Evolutionary conservation across 2,113 vertebrate species (phyloP).

Genomic region (Thalassarche chlororhynchos): DNA sequence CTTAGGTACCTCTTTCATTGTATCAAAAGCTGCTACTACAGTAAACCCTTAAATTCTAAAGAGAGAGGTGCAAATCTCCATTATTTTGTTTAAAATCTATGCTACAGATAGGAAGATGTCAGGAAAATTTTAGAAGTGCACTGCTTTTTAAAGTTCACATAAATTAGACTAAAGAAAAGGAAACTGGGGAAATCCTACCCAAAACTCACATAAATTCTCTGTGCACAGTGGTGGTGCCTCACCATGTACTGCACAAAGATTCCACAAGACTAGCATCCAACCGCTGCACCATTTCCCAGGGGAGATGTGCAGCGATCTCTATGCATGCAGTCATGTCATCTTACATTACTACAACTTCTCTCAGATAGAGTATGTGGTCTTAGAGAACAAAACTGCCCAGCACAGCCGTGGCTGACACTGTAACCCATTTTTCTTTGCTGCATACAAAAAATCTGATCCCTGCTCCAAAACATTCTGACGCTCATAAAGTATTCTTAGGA

Average conservation of each 20-base stretch:
- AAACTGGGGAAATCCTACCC: neutral
- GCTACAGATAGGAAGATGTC: neutral
- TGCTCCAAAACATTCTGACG: neutral
- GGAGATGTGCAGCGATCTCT: neutral
- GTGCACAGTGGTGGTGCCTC: neutral
- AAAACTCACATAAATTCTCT: neutral
- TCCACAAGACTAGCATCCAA: neutral
- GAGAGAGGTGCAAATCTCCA: neutral
- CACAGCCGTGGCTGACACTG: neutral
- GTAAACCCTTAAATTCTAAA: neutral
- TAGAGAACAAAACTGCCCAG: neutral
- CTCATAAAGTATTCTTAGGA: neutral
- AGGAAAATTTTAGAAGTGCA: neutral
- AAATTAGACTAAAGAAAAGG: neutral
- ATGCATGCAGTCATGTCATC: neutral
- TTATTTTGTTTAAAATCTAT: neutral
- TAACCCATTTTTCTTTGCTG: neutral
- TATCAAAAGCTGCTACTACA: neutral
- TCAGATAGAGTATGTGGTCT: neutral
- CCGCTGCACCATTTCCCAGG: neutral
- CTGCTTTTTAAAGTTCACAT: neutral
- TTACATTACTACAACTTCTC: neutral
- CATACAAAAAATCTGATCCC: neutral
- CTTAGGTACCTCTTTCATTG: neutral
- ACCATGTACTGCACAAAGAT: neutral